phyloP scores from a whole-genome alignment of 2,888 invertebrate genomes.

The Abrostola tripartita region DNA sequence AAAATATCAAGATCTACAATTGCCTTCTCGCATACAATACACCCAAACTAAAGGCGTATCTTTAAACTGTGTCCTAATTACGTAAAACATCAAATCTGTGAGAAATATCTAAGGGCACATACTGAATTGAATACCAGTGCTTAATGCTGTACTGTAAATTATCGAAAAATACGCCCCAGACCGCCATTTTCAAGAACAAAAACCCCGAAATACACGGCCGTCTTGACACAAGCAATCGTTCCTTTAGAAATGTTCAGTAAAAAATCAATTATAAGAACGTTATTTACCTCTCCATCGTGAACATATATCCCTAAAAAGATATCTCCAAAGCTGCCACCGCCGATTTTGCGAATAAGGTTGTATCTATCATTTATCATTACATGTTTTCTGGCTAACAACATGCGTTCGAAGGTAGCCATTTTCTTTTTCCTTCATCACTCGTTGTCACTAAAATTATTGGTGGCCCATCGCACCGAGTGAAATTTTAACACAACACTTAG shows the following conservation, averaged over 20 bases:
- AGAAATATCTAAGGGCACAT: slow-evolving; percentile 2
- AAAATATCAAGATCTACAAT: slow-evolving; percentile 48
- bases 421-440: slow-evolving; percentile 85
- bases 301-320: slow-evolving; percentile 98
- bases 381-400: slow-evolving; percentile 80
- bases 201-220: slow-evolving; percentile 75
- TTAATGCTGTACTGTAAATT: slow-evolving; percentile 29
- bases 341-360: slow-evolving; percentile 98
- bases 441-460: slow-evolving; percentile 80
- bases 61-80: slow-evolving; percentile 51
- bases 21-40: slow-evolving; percentile 49
- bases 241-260: slow-evolving; percentile 49
- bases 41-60: slow-evolving; percentile 27
- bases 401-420: slow-evolving; percentile 86
- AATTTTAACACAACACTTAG: slow-evolving; percentile 75
- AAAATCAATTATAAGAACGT: slow-evolving; percentile 51
- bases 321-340: slow-evolving; percentile 99
- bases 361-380: slow-evolving; percentile 94
- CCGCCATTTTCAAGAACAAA: slow-evolving; percentile 79
- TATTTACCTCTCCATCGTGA: slow-evolving; percentile 95
- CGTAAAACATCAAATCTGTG: slow-evolving; percentile 45
- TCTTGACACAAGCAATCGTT: slow-evolving; percentile 66
- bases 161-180: slow-evolving; percentile 70
- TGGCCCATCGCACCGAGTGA: slow-evolving; percentile 78
- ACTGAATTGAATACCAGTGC: slow-evolving; percentile 14